Base-by-base conservation (phyloP, 2,113 vertebrate species). In the Ahaetulla prasina region DNA sequence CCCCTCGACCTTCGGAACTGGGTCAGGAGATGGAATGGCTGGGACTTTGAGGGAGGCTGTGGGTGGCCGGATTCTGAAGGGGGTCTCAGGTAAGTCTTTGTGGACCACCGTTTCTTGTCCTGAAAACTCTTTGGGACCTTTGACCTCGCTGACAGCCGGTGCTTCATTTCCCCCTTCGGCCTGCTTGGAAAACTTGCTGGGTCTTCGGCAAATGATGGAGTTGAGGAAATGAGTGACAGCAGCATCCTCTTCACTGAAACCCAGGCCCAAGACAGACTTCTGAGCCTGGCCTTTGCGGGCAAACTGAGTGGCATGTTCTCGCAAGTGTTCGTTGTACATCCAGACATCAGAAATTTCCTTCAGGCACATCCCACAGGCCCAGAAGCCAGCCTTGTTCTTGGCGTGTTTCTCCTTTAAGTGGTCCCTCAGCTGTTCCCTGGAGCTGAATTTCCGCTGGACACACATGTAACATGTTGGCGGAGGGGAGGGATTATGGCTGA, bases 391-490 rank as follows among this genome's bases (percentile, higher is more conserved):
- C 92, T 98, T 98, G 97, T 99, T 98, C 94, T 98, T 99, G 90
- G 97, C 98, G 0, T 99, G 99, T 93, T 99, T 99, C 95, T 99
- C 99, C 95, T 97, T 98, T 90, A 99, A 96, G 89, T 99, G 99
- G 93, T 99, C 98, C 89, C 98, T 97, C 52, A 99, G 98, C 95
- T 99, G 99, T 96, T 99, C 98, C 45, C 99, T 97, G 0, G 99
- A 99, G 97, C 99, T 98, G 96, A 99, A 99, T 89, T 99, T 98
- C 88, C 99, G 98, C 97, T 99, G 98, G 90, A 99, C 99, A 0
- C 99, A 99, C 99, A 99, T 99, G 96, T 99, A 99, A 96, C 99
- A 99, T 74, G 99, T 99, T 0, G 99, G 99, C 0, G 99, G 99
- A 9, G 99, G 99, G 2, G 99, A 98, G 8, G 99, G 98, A 94